These are phyloP conservation scores for Prochilodus magdalenae DNA, from an alignment of 2,113 vertebrate species.

Conservation along the genomic window DNA sequence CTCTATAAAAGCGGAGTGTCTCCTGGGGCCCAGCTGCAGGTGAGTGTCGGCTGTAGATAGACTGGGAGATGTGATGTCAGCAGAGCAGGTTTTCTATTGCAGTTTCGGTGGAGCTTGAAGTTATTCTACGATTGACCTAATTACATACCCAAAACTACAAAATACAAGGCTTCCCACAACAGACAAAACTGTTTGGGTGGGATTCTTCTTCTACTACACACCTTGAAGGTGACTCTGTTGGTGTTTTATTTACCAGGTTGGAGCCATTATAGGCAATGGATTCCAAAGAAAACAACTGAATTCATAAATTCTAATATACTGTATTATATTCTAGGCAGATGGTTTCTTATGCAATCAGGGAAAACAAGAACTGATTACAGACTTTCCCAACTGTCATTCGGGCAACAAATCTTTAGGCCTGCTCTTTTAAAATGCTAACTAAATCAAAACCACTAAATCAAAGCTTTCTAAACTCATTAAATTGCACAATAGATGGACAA, in stretches of 20 bases:
- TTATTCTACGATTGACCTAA: not conserved
- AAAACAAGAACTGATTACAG: not conserved
- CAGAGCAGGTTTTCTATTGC: not conserved
- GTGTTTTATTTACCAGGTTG: too few species aligned
- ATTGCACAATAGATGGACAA: conserved; percentile 1
- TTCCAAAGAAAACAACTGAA: too few species aligned
- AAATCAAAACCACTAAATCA: not conserved
- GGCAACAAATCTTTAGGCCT: not conserved
- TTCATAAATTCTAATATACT: not conserved
- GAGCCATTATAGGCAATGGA: too few species aligned
- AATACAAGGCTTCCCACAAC: not conserved
- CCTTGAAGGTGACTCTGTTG: not conserved
- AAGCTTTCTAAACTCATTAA: not conserved
- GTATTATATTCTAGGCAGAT: conserved; percentile 29
- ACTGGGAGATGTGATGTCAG: not conserved
- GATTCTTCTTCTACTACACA: not conserved
- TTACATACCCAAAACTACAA: not conserved
- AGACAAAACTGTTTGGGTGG: not conserved
- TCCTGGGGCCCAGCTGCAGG: conserved; percentile 4
- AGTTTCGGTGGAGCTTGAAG: not conserved
- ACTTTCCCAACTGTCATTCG: conserved; percentile 20
- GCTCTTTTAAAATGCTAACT: not conserved
- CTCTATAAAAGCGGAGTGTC: conserved; percentile 7
- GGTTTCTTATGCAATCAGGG: conserved; percentile 16
- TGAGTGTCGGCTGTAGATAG: conserved; percentile 27